Percentiles rank a stretch among this genome's conserved stretches.
phyloP scores from a whole-genome alignment of 2,113 vertebrate genomes.

The Montifringilla adamsi region DNA sequence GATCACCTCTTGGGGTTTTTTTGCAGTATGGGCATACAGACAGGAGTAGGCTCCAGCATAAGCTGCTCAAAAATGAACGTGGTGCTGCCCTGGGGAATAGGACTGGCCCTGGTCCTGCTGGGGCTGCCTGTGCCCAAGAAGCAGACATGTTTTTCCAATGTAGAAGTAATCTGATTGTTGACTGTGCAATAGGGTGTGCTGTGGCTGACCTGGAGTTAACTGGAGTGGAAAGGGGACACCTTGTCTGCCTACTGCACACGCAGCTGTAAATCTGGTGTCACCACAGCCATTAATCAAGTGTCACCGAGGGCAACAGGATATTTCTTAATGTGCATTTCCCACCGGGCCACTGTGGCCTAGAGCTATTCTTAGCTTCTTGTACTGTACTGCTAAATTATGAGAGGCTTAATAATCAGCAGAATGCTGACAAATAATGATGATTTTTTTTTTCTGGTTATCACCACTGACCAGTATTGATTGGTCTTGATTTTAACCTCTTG shows the following conservation, averaged over 20 bases:
- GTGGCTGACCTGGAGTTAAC: background rate
- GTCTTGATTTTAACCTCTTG: background rate
- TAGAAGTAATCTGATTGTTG: rapidly evolving
- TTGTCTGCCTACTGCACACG: background rate
- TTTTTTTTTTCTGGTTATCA: background rate
- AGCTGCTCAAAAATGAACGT: background rate
- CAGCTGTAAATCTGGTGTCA: background rate
- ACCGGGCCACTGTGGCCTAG: background rate
- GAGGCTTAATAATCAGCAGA: background rate
- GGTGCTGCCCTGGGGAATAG: background rate
- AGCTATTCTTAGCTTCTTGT: background rate
- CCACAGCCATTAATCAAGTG: background rate
- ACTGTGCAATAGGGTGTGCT: background rate
- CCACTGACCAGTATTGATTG: background rate
- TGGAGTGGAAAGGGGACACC: background rate
- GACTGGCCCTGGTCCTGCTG: background rate
- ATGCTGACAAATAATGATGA: background rate
- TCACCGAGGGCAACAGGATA: background rate
- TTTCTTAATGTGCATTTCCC: background rate
- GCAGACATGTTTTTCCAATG: background rate
- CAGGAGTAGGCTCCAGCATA: background rate
- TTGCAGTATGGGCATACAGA: background rate
- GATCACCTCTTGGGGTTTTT: background rate
- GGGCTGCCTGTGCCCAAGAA: background rate
- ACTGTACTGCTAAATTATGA: background rate